Evolutionary conservation across 1,140 invertebrate genomes (phyloP).

Genomic region (Trialeurodes vaporariorum): DNA sequence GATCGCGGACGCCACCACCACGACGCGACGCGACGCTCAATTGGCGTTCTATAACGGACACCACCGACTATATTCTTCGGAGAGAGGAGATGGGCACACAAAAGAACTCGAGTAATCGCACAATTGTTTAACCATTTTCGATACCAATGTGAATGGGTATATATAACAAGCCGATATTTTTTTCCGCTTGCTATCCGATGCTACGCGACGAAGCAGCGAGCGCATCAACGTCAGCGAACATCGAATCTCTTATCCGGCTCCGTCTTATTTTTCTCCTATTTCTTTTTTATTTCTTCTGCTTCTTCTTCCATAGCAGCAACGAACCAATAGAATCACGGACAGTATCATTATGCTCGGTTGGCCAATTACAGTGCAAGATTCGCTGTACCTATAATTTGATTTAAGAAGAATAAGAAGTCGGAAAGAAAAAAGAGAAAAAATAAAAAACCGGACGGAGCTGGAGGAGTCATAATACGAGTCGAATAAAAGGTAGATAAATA

Average conservation of each 20-base stretch:
- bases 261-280: not conserved
- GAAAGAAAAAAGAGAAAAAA: no score
- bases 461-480: no score
- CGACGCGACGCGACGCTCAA: not conserved
- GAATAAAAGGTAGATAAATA: not conserved
- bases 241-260: not conserved
- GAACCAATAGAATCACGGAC: not conserved
- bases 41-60: not conserved
- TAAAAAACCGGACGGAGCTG: no score
- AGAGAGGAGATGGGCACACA: not conserved
- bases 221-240: not conserved
- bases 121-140: not conserved
- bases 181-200: not conserved
- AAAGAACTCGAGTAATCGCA: not conserved
- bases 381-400: not conserved
- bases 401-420: not conserved
- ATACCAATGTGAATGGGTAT: not conserved
- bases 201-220: not conserved
- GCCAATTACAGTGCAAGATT: not conserved
- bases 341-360: not conserved
- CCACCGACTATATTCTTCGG: not conserved
- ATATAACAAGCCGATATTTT: not conserved
- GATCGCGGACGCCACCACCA: no score
- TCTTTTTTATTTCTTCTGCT: no score
- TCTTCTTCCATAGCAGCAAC: no score